These are phyloP conservation scores for Lepidurus apus DNA, from an alignment of 1,140 invertebrate genomes.

Conservation along the genomic window DNA sequence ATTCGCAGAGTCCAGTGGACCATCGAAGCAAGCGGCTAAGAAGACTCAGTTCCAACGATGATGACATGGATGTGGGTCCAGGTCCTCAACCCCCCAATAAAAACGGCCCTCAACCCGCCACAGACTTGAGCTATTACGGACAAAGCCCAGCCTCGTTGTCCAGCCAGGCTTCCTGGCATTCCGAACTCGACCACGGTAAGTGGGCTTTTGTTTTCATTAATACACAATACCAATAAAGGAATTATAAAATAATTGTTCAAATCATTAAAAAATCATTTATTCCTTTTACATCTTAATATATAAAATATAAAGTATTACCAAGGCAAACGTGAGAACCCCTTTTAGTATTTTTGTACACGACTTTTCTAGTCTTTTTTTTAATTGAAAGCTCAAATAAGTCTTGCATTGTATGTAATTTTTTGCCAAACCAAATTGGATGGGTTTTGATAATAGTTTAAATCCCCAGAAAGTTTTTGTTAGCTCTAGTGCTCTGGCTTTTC, in stretches of 20 bases:
- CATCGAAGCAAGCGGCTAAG: constrained; percentile 54
- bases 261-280: background rate
- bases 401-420: background rate
- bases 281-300: background rate
- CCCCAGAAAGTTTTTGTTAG: background rate
- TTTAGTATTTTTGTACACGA: too few relatives aligned
- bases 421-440: background rate
- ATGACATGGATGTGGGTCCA: constrained; percentile 48
- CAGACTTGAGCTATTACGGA: constrained; percentile 54
- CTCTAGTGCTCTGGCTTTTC: constrained; percentile 5
- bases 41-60: constrained; percentile 55
- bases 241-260: too few relatives aligned
- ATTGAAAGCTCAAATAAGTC: too few relatives aligned
- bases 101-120: constrained; percentile 43
- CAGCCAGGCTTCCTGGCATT: constrained; percentile 54
- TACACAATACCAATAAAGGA: background rate
- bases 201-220: constrained; percentile 30
- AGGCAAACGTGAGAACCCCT: background rate
- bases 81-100: constrained; percentile 39
- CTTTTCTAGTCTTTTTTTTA: too few relatives aligned
- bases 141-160: constrained; percentile 53
- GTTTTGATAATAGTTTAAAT: background rate
- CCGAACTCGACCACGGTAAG: constrained; percentile 53
- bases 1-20: constrained; percentile 48
- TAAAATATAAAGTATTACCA: background rate